Evolutionary conservation across 2,888 invertebrate genomes (phyloP).

Genomic region (Tolmerus cingulatus): DNA sequence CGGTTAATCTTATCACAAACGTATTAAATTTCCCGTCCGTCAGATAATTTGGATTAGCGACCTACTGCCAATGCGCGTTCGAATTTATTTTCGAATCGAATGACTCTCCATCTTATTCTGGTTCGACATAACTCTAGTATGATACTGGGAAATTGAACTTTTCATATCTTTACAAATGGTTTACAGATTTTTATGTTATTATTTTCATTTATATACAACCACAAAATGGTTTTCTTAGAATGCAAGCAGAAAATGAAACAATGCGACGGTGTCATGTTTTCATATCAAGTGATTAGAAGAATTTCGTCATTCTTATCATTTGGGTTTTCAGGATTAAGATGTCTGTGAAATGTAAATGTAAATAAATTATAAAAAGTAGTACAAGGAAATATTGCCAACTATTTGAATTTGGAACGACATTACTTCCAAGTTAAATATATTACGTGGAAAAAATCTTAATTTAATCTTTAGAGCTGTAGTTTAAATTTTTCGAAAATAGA

Average conservation of each 20-base stretch:
- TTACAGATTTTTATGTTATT: neutral
- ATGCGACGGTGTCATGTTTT: neutral
- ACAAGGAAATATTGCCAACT: neutral
- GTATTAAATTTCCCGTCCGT: neutral
- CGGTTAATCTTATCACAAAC: neutral
- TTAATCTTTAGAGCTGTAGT: neutral
- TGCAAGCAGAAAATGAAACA: neutral
- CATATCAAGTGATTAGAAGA: neutral
- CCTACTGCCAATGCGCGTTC: neutral
- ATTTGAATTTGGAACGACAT: neutral
- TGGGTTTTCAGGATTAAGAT: neutral
- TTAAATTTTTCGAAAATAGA: too few species aligned
- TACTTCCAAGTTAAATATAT: neutral
- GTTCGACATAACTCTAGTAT: neutral
- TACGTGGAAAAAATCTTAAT: neutral
- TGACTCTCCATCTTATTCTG: neutral
- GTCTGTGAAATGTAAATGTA: neutral
- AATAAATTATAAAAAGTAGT: neutral
- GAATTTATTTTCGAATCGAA: neutral
- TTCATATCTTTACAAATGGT: neutral
- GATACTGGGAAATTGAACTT: neutral
- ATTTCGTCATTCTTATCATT: neutral
- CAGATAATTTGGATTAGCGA: neutral
- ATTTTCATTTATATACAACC: neutral
- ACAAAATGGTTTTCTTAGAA: neutral